Evolutionary conservation across 2,113 vertebrate genomes (phyloP), one percentile per base, ranked within the genome.

Genomic region (Dicerorhinus sumatrensis): DNA sequence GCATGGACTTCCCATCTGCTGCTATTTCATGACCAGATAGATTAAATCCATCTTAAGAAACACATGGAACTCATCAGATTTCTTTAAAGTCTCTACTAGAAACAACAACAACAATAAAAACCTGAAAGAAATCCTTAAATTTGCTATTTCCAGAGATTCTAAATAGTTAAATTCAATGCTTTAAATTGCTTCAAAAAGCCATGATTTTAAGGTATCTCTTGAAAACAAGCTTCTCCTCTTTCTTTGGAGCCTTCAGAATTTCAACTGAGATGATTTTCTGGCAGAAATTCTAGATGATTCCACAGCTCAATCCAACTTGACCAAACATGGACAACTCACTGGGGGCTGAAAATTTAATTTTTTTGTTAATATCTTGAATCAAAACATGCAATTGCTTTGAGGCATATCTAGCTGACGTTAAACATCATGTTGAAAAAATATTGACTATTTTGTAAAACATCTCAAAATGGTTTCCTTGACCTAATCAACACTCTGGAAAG

Each of bases 81-180:
- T 58, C 73, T 83, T 83, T 70, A 31, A 81, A 87, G 58, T 67
- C 48, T 51, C 6, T 9, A 46, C 48, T n/a, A 56, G 67, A 79
- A 82, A 48, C 14, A 54, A 54, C 51, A 54, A 14, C 51, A 54
- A 16, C 51, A 72, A 91, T 27, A 93, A 18, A 86, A 25, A 48
- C 12, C n/a, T 14, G 27, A 82, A 60, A 75, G 0, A 80, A 89
- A 93, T 67, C 36, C 69, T 77, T 81, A 36, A 86, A 69, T 85
- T 62, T 97, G 96, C 56, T 36, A 51, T 91, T 91, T 94, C 21
- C 51, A 91, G 84, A 67, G 39, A n/a, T 96, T 97, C 94, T 85
- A 89, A 96, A 95, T 31, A 56, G 67, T 63, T 6, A 69, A 67
- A 73, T 36, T 6, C 60, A 54, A 54, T 33, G 62, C 69, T 94